A percentile compares a stretch with the other conserved stretches of the same genome.
Evolutionary conservation across 2,797 vertebrate genomes (phyloP).

Genomic region (Propithecus deckenii): DNA sequence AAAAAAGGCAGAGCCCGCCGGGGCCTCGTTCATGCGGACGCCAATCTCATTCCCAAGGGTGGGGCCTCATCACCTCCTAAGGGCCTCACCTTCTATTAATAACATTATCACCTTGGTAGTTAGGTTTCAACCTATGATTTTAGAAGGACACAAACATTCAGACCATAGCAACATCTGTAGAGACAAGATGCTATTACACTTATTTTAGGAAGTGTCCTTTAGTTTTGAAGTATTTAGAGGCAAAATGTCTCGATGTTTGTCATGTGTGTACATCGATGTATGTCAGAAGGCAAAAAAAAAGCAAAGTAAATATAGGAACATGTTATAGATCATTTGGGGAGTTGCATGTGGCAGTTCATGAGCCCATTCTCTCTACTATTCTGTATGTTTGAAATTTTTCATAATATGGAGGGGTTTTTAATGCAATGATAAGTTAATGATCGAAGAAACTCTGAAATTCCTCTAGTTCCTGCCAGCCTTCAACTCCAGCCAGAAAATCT

Average conservation of each 20-base stretch:
- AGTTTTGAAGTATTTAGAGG: too few species aligned
- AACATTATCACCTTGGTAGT: background rate
- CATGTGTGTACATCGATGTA: accelerated
- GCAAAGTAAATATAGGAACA: accelerated
- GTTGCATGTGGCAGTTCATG: accelerated
- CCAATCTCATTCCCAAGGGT: background rate
- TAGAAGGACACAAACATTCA: background rate
- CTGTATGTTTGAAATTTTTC: background rate
- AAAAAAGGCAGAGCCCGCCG: background rate
- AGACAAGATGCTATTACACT: accelerated
- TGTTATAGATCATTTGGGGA: accelerated
- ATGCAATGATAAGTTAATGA: background rate
- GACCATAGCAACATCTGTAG: too few species aligned
- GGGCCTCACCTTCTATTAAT: background rate
- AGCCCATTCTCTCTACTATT: accelerated
- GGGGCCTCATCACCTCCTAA: background rate
- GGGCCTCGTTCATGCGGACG: background rate
- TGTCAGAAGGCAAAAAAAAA: accelerated
- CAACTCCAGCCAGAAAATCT: background rate
- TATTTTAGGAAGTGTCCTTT: background rate
- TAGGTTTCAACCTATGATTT: background rate
- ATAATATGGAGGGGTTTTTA: background rate
- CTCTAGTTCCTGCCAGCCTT: background rate
- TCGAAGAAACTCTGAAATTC: background rate
- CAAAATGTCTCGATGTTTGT: accelerated